phyloP scores from a whole-genome alignment of 1,140 invertebrate genomes.

The Cheumatopsyche charites region DNA sequence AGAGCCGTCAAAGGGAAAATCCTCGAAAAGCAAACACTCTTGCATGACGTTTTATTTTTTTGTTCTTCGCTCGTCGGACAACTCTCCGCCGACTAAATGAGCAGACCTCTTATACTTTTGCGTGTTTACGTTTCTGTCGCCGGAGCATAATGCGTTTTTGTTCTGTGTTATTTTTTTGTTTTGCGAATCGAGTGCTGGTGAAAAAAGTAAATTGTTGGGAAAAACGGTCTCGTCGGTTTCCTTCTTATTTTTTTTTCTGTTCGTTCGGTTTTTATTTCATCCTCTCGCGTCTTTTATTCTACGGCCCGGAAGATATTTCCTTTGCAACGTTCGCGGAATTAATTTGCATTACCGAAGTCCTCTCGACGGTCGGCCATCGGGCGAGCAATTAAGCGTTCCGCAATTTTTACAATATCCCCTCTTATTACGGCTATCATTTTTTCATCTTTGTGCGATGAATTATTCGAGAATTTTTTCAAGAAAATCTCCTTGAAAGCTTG shows the following conservation, averaged over 20 bases:
- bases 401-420: too few species aligned
- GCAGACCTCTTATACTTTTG: background rate
- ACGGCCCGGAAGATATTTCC: background rate
- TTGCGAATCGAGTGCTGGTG: background rate
- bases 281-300: slow-evolving; percentile 1
- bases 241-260: too few species aligned
- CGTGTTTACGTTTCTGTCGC: slow-evolving; percentile 2
- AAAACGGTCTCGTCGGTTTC: slow-evolving; percentile 12
- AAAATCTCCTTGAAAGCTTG: background rate
- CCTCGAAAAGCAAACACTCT: too few species aligned
- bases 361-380: too few species aligned
- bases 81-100: too few species aligned
- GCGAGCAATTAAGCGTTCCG: too few species aligned
- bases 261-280: background rate
- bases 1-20: too few species aligned
- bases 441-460: background rate
- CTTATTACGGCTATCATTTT: background rate
- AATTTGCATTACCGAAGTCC: slow-evolving; percentile 33
- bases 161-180: slow-evolving; percentile 16
- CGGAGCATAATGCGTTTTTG: slow-evolving; percentile 12
- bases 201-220: slow-evolving; percentile 25
- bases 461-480: background rate
- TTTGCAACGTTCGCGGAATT: slow-evolving; percentile 21
- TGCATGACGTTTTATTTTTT: too few species aligned
- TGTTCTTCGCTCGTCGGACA: too few species aligned